These are phyloP conservation scores for Volucella bombylans DNA, from an alignment of 2,888 invertebrate genomes.

Conservation along the genomic window DNA sequence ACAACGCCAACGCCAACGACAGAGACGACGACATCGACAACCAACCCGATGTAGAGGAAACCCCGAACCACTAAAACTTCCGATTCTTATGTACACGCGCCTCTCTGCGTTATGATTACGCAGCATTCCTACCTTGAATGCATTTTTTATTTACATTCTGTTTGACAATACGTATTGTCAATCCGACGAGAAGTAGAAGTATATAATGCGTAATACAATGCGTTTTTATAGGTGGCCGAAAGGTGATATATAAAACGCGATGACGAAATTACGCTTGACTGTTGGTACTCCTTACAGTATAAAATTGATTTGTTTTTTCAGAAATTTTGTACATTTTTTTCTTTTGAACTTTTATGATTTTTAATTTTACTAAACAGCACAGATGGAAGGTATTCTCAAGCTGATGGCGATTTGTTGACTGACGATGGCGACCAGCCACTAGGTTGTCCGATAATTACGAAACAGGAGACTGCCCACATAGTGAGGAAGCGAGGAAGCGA, in stretches of 20 bases:
- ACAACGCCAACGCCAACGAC: neutral
- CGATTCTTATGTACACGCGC: conserved; percentile 55
- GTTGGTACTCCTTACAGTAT: neutral
- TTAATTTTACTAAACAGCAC: conserved; percentile 32
- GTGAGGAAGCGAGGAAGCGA: conserved; percentile 16
- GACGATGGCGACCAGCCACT: conserved; percentile 25
- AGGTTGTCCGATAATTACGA: conserved; percentile 52
- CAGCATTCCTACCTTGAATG: conserved; percentile 58
- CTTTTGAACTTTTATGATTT: conserved; percentile 1
- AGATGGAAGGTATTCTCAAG: conserved; percentile 61
- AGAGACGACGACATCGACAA: conserved; percentile 56
- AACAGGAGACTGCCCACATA: conserved; percentile 65
- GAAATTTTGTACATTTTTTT: conserved; percentile 2
- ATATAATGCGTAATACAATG: conserved; percentile 16
- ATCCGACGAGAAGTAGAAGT: neutral
- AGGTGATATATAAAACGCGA: conserved; percentile 24
- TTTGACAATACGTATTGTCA: conserved; percentile 6
- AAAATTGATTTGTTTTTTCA: neutral
- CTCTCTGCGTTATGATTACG: conserved; percentile 45
- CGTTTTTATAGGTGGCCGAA: conserved; percentile 32
- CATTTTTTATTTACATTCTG: conserved; percentile 40
- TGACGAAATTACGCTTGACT: conserved; percentile 52
- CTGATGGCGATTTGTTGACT: conserved; percentile 66
- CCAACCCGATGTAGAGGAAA: conserved; percentile 67
- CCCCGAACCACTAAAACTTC: conserved; percentile 65